Base-by-base conservation (phyloP, 2,113 vertebrate species). In the Nymphicus hollandicus region DNA sequence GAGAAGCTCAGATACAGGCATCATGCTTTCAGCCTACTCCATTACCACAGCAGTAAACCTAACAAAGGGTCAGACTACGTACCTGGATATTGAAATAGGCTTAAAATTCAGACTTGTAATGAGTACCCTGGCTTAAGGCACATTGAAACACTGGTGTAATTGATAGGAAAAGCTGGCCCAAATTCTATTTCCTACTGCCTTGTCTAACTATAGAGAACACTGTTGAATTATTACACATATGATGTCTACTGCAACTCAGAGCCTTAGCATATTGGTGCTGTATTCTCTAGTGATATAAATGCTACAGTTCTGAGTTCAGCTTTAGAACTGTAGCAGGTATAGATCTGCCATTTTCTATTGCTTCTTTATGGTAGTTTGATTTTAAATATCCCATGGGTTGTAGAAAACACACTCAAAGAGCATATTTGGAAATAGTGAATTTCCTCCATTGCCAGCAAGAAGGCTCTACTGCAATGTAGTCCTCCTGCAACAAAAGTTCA, bases 61-160 rank as follows among this genome's bases (percentile, higher is more conserved):
- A 11, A 37, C 0, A 1, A 53, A 72, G 28, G 28, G 25, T 6
- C 10, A 60, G 24, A 8, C 4, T 2, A 35, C 5, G 29, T 17
- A 55, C 39, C 17, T n/a, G 23, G 17, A 10, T 44, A 16, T 18
- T 19, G 5, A 58, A 58, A 58, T 5, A 76, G 28, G 15, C 22
- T 56, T 41, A 15, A 28, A 77, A 49, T 77, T 71, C 52, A 41
- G 17, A 27, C 33, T 41, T 11, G 25, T 16, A 56, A 47, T 44
- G 72, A 50, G 37, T 58, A 56, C 3, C 3, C 8, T 20, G 46
- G 17, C 14, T 73, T 55, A 87, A 60, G 17, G 33, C 17, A 65
- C 16, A 6, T 3, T 27, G 58, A 72, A 88, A n/a, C 25, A 68
- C 8, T 23, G 27, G 11, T 37, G 52, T 35, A 77, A 77, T 3